Evolutionary conservation across 1,140 invertebrate genomes (phyloP).

Genomic region (Euwallacea similis): DNA sequence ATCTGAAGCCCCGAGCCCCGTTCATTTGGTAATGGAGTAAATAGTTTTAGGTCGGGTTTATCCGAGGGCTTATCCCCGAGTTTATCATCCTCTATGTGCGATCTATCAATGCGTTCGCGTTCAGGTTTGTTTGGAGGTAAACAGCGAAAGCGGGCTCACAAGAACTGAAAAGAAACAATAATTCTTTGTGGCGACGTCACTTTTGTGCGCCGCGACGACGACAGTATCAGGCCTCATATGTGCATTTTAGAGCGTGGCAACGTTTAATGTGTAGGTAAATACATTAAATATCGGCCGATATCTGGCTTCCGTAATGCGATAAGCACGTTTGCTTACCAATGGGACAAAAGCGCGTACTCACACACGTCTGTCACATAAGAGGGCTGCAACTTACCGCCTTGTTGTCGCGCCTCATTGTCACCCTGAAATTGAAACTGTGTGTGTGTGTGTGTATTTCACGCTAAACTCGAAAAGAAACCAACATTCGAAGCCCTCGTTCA

Average conservation of each 20-base stretch:
- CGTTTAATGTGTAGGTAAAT: conserved; percentile 30
- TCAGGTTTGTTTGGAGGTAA: not conserved
- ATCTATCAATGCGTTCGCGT: no score
- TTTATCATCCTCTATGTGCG: no score
- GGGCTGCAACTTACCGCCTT: not conserved
- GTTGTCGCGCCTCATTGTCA: not conserved
- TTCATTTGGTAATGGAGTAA: conserved; percentile 40
- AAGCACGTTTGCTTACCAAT: conserved; percentile 25
- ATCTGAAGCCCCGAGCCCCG: conserved; percentile 36
- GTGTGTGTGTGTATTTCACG: not conserved
- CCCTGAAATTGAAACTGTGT: not conserved
- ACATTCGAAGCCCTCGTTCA: conserved; percentile 19
- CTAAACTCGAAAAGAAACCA: not conserved
- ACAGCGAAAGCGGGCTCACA: conserved; percentile 5
- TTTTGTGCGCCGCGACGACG: conserved; percentile 16
- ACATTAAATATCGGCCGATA: conserved; percentile 35
- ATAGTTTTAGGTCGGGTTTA: conserved; percentile 35
- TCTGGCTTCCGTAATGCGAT: conserved; percentile 30
- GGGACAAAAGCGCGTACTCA: conserved; percentile 8
- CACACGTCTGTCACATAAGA: conserved; percentile 12
- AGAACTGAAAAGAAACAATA: conserved; percentile 32
- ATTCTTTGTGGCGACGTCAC: conserved; percentile 23
- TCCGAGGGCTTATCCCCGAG: not conserved
- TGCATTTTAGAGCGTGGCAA: conserved; percentile 28
- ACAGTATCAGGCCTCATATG: conserved; percentile 24